phyloP scores from a whole-genome alignment of 2,797 vertebrate genomes.

The Muscicapa striata region DNA sequence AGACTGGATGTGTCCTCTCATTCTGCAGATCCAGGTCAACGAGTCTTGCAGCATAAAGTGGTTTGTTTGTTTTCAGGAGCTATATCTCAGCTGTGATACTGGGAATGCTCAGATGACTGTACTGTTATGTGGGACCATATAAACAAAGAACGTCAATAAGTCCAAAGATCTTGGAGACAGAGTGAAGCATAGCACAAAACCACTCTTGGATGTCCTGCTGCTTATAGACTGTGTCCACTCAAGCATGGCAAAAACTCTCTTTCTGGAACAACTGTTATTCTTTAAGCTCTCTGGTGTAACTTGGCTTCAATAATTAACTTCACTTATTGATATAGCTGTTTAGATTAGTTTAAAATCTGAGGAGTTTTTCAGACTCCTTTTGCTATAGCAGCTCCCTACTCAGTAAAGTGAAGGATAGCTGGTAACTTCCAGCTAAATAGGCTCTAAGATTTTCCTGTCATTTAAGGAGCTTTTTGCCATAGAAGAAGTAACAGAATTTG shows the following conservation, averaged over 20 bases:
- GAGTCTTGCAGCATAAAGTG: neutral
- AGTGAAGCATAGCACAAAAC: neutral
- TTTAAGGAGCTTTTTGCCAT: neutral
- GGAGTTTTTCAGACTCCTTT: neutral
- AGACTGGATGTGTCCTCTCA: neutral
- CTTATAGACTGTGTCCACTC: neutral
- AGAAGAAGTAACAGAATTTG: neutral
- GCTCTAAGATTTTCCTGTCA: neutral
- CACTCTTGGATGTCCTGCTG: neutral
- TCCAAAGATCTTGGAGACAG: neutral
- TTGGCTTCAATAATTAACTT: conserved; percentile 46
- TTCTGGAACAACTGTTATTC: neutral
- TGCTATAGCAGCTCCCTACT: neutral
- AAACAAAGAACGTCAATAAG: neutral
- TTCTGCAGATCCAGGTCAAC: conserved; percentile 6
- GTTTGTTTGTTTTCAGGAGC: neutral
- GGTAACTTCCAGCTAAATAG: neutral
- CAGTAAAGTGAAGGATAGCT: neutral
- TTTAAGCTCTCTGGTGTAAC: conserved; percentile 15
- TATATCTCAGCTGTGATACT: neutral
- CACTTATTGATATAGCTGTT: neutral
- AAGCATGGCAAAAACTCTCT: neutral
- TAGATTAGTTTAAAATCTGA: neutral
- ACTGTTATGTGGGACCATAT: neutral
- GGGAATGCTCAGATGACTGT: neutral